A percentile compares a stretch with the other conserved stretches of the same genome.
phyloP scores from a whole-genome alignment of 2,113 vertebrate genomes.

The Thymallus thymallus region DNA sequence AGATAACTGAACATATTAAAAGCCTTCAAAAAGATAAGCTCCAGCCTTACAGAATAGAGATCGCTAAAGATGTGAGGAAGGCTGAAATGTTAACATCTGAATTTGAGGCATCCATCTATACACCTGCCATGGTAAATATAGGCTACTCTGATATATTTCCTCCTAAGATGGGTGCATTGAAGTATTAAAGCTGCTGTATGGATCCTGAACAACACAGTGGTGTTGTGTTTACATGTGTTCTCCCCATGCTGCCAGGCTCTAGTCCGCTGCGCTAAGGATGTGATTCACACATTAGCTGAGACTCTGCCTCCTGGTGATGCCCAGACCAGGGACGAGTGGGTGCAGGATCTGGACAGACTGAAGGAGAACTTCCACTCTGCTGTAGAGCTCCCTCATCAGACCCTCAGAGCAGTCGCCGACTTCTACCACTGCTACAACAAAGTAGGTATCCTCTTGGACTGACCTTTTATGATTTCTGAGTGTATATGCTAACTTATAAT shows the following conservation, averaged over 20 bases:
- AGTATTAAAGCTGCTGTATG: background rate
- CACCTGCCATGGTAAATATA: conserved; percentile 64
- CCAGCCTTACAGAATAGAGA: conserved; percentile 56
- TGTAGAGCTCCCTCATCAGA: conserved; percentile 50
- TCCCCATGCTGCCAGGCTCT: conserved; percentile 45
- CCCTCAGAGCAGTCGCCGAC: conserved; percentile 56
- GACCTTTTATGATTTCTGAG: background rate
- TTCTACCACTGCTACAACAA: conserved; percentile 64
- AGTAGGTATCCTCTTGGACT: conserved; percentile 33
- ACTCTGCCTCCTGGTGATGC: conserved; percentile 13
- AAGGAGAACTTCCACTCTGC: conserved; percentile 57
- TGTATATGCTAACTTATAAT: background rate
- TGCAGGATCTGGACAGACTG: conserved; percentile 50
- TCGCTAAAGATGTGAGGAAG: conserved; percentile 43
- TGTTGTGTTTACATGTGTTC: background rate
- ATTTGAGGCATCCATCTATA: conserved; percentile 59
- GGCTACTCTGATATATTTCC: background rate
- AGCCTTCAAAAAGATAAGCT: conserved; percentile 56
- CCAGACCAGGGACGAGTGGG: conserved; percentile 46
- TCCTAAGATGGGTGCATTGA: background rate
- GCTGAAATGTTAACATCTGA: conserved; percentile 47
- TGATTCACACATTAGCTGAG: conserved; percentile 53
- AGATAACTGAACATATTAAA: conserved; percentile 66
- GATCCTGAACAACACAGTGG: background rate
- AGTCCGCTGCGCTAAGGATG: conserved; percentile 57